These are phyloP conservation scores for Syngnathus typhle DNA, from an alignment of 2,113 vertebrate genomes.

Conservation along the genomic window DNA sequence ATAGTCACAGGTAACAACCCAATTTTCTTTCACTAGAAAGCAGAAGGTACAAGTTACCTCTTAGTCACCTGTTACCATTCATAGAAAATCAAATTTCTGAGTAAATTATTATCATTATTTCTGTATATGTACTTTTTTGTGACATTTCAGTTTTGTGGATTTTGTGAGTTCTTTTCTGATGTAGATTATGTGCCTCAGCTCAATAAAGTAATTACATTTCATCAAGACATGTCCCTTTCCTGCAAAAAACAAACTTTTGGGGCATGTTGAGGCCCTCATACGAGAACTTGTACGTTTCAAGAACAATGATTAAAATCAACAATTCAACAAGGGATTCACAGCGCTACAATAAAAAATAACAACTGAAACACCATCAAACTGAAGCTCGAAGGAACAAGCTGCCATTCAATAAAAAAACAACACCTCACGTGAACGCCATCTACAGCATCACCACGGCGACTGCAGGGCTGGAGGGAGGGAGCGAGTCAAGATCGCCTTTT, in stretches of 20 bases:
- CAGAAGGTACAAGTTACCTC: too few relatives aligned
- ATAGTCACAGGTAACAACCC: too few relatives aligned
- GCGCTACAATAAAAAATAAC: background rate
- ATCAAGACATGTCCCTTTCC: background rate
- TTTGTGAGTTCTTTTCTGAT: too few relatives aligned
- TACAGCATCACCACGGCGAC: slow-evolving; percentile 20
- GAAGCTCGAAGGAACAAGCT: background rate
- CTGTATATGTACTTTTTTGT: too few relatives aligned
- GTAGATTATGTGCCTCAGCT: too few relatives aligned
- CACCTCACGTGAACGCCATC: slow-evolving; percentile 25
- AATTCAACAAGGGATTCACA: background rate
- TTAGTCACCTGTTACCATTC: too few relatives aligned
- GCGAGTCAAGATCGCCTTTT: background rate
- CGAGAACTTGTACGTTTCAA: background rate
- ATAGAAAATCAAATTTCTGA: too few relatives aligned
- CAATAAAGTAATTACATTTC: background rate
- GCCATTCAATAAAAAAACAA: slow-evolving; percentile 3
- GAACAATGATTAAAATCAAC: background rate
- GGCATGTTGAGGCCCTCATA: background rate
- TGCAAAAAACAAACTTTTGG: background rate
- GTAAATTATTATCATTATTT: too few relatives aligned
- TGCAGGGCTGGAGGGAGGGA: slow-evolving; percentile 1
- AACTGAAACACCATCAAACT: background rate
- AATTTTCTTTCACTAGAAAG: too few relatives aligned
- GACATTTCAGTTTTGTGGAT: too few relatives aligned